Evolutionary conservation across 2,797 vertebrate genomes (phyloP).

Genomic region (Leucoraja ocellata): DNA sequence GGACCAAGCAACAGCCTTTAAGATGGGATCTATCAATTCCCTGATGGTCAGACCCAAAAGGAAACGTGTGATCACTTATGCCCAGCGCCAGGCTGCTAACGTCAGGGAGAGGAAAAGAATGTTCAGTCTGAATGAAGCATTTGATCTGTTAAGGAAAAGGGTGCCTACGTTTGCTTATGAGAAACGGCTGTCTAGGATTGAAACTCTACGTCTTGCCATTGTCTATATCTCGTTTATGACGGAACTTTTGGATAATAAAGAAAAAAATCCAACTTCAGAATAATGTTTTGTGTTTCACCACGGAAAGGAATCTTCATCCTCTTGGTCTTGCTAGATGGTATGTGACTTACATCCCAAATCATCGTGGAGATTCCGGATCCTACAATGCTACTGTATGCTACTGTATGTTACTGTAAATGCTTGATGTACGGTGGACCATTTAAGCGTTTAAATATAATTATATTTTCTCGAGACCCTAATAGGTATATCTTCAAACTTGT

Average conservation of each 20-base stretch:
- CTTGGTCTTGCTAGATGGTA: neutral
- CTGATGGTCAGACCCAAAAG: slow-evolving; percentile 66
- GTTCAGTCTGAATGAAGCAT: slow-evolving; percentile 94
- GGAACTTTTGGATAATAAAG: slow-evolving; percentile 68
- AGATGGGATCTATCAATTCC: slow-evolving; percentile 40
- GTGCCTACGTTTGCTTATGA: slow-evolving; percentile 95
- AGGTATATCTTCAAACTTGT: neutral
- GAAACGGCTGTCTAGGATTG: slow-evolving; percentile 88
- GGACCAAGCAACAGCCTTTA: slow-evolving; percentile 40
- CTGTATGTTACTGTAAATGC: neutral
- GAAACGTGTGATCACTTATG: slow-evolving; percentile 77
- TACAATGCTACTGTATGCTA: neutral
- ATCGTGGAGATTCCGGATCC: neutral
- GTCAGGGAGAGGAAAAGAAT: slow-evolving; percentile 85
- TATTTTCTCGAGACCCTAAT: too few relatives aligned
- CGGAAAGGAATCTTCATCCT: neutral
- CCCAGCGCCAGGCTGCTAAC: slow-evolving; percentile 90
- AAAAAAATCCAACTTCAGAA: slow-evolving; percentile 40
- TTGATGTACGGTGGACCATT: neutral
- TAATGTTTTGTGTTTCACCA: neutral
- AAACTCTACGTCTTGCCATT: slow-evolving; percentile 86
- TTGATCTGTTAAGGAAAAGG: slow-evolving; percentile 83
- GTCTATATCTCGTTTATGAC: slow-evolving; percentile 96
- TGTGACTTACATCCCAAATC: neutral
- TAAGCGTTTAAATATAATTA: neutral